These are phyloP conservation scores for Ceuthmochares aereus DNA, from an alignment of 2,113 vertebrate species.

Conservation along the genomic window DNA sequence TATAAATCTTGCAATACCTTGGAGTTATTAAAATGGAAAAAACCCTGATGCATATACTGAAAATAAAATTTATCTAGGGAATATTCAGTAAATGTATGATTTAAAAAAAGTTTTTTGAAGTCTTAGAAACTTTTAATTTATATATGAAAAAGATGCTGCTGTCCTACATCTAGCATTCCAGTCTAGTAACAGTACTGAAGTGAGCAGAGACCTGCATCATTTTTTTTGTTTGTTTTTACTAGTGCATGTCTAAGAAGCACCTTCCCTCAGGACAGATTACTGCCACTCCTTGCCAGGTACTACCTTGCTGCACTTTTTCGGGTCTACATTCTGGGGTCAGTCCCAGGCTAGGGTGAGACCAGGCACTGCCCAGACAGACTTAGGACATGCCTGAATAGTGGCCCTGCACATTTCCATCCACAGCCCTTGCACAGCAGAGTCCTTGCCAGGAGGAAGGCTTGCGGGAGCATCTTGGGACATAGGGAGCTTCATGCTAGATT, in stretches of 20 bases:
- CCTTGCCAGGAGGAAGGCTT: background rate
- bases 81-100: background rate
- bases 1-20: background rate
- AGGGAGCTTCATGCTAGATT: background rate
- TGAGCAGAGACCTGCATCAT: background rate
- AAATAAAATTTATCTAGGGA: background rate
- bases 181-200: background rate
- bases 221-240: background rate
- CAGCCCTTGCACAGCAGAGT: background rate
- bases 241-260: background rate
- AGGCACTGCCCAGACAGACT: background rate
- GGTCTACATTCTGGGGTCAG: accelerated
- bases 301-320: accelerated
- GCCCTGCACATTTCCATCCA: background rate
- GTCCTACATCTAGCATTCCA: background rate
- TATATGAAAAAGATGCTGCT: background rate
- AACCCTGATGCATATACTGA: background rate
- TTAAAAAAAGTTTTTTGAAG: background rate
- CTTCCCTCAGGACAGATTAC: background rate
- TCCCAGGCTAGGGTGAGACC: accelerated
- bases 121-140: background rate
- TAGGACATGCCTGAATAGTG: no score
- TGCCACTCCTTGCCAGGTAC: background rate
- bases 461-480: background rate
- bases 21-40: background rate